A percentile compares a stretch with the other conserved stretches of the same genome.
phyloP scores from a whole-genome alignment of 1,140 invertebrate species.

The Anthonomus grandis region DNA sequence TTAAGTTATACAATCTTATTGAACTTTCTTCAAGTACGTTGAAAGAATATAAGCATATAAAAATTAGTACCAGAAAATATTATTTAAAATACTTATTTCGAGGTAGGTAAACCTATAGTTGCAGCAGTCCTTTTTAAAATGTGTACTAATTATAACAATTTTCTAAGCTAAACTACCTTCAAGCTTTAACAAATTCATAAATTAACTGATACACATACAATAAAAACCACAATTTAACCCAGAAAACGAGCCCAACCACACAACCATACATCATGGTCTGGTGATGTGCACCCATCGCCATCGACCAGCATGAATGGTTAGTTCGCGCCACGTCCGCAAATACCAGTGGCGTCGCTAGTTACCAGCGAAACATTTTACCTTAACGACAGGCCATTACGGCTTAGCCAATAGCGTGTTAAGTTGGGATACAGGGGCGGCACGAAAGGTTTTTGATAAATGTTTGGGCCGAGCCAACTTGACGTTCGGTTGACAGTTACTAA shows the following conservation, averaged over 20 bases:
- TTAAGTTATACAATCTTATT: too few species aligned
- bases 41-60: too few species aligned
- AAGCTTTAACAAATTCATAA: too few species aligned
- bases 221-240: background rate
- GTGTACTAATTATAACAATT: too few species aligned
- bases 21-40: too few species aligned
- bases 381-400: conserved; percentile 33
- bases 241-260: background rate
- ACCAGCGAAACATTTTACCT: conserved; percentile 38
- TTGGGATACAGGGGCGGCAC: conserved; percentile 41
- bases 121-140: too few species aligned
- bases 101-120: too few species aligned
- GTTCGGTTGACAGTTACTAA: conserved; percentile 46
- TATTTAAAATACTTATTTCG: too few species aligned
- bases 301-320: conserved; percentile 33
- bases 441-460: conserved; percentile 45
- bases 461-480: conserved; percentile 45
- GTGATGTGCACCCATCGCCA: conserved; percentile 18
- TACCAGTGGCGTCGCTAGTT: conserved; percentile 41
- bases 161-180: too few species aligned
- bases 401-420: conserved; percentile 40
- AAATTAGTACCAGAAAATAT: too few species aligned
- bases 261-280: background rate
- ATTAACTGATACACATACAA: background rate
- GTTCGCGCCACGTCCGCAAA: conserved; percentile 24